These are phyloP conservation scores for Brachionus paranguensis DNA, from an alignment of 1,140 invertebrate species.

Conservation along the genomic window DNA sequence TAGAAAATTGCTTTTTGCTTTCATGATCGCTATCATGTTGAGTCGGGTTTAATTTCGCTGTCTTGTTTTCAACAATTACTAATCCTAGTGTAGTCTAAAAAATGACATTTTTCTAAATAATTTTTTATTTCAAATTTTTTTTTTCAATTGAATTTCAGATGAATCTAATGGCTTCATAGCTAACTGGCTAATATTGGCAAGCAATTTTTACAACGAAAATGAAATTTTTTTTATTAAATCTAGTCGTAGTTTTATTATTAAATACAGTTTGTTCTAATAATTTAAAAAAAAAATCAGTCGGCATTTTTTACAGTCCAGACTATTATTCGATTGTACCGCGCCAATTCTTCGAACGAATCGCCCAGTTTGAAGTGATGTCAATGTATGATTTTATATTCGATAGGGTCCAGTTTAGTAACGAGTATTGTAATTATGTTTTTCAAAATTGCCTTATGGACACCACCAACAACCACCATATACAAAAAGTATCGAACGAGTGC, in stretches of 20 bases:
- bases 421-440: slow-evolving; percentile 8
- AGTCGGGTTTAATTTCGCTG: slow-evolving; percentile 1
- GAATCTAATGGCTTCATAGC: background rate
- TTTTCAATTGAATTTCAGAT: background rate
- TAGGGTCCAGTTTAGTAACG: background rate
- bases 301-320: background rate
- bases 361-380: background rate
- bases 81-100: background rate
- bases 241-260: slow-evolving; percentile 15
- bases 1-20: background rate
- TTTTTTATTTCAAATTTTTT: background rate
- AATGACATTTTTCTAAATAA: background rate
- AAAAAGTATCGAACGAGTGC: background rate
- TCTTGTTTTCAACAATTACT: background rate
- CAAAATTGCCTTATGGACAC: slow-evolving; percentile 16
- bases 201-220: background rate
- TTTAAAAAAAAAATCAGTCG: background rate
- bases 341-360: background rate
- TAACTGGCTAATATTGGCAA: background rate
- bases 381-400: slow-evolving; percentile 35
- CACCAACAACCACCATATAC: background rate
- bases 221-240: background rate
- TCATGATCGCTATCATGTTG: background rate
- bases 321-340: slow-evolving; percentile 32
- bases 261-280: background rate